Conservation (phyloP, 2,797 vertebrate species). For the Acanthurus lineatus region DNA sequence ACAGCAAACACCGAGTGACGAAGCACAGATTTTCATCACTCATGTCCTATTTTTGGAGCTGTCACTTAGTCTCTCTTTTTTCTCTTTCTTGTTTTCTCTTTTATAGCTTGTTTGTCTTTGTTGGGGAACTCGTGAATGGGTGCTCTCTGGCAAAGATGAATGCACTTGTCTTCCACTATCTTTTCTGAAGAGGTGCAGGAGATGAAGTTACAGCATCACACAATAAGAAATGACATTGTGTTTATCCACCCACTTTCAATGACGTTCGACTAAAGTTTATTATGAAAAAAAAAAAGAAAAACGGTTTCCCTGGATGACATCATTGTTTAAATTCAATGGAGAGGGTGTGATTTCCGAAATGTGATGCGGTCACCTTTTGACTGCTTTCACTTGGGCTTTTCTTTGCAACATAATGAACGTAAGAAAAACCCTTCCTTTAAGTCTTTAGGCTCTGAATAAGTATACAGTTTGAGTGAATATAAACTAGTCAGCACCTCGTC, state of each 20-base stretch:
- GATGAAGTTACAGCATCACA: conserved; percentile 22
- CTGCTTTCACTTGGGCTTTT: conserved; percentile 34
- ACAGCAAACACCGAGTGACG: not conserved
- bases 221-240: conserved; percentile 11
- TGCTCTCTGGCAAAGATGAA: not conserved
- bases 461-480: conserved; percentile 12
- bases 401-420: conserved; percentile 20
- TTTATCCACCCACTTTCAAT: conserved; percentile 25
- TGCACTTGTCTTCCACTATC: conserved; percentile 2
- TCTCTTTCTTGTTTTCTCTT: not conserved
- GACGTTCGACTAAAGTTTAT: conserved; percentile 6
- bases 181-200: not conserved
- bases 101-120: not conserved
- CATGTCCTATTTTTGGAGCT: conserved; percentile 2
- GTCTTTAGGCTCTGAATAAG: conserved; percentile 31
- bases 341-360: conserved; percentile 58
- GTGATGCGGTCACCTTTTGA: conserved; percentile 46
- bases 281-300: conserved; percentile 2
- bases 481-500: conserved; percentile 9
- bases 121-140: not conserved
- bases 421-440: conserved; percentile 32
- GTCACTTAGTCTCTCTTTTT: not conserved
- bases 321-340: conserved; percentile 48
- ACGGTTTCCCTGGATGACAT: conserved; percentile 6
- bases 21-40: conserved; percentile 7